Base-by-base conservation (phyloP, 92 coral and sea anemone genomes). In the Palythoa caribaeorum region DNA sequence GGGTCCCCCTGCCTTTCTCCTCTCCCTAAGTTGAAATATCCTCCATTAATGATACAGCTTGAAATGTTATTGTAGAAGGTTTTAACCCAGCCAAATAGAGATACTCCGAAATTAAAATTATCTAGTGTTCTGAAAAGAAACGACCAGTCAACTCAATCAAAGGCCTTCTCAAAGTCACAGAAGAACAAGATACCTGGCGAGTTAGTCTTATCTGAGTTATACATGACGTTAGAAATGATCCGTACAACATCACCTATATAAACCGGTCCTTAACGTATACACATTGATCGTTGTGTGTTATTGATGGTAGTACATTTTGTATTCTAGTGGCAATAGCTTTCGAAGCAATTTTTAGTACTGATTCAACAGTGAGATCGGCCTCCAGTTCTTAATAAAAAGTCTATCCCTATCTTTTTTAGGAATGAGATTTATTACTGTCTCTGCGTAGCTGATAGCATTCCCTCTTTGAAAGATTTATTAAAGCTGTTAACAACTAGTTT, bases 201-300 rank as follows among this genome's bases (percentile, higher is more conserved):
- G 19, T 19, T 68, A 35, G 38, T 35, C 73, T 19, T 68, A 20
- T 19, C 36, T 2, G 89, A 60, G 84, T 74, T 40, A 39, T 39
- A 53, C 74, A 74, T 74, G 38, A 52, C 55, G 16, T 86, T 74
- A 57, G 75, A 77, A 13, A 53, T 59, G 17, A 66, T 85, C 38
- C 68, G 15, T 48, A 19, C 14, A n/a, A 83, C 88, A 28, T 73
- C 88, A 8, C 39, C 72, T 52, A 75, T 52, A 75, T 85, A 19
- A 75, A 73, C 38, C 83, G 70, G 15, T 85, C 51, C 38, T 54
- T 63, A 11, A 78, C 76, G 51, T n/a, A 57, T 1, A 87, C 87
- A 9, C 68, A 50, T 39, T 86, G 87, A 44, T 86, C 79, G 44
- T 15, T 10, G 40, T 84, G 88, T 38, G 37, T 50, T 71, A 84